Conservation (phyloP, 2,888 invertebrate genomes). For the Apamea crenata region DNA sequence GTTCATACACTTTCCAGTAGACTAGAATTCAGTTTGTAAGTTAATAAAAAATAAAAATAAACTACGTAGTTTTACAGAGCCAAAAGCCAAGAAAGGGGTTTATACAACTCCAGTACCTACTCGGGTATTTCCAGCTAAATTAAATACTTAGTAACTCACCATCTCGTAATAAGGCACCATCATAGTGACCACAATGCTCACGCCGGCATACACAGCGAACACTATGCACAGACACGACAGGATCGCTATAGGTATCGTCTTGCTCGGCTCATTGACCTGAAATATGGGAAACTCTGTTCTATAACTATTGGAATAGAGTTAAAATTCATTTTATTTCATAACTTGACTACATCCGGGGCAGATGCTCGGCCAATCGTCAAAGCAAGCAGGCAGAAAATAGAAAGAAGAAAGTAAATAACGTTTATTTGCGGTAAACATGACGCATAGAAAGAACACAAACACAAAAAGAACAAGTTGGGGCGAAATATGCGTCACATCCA, state of each 20-base stretch:
- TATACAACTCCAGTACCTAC: not conserved
- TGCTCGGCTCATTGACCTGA: constrained; percentile 93
- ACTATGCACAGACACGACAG: constrained; percentile 94
- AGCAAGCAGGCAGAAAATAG: not conserved
- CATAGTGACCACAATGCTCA: constrained; percentile 96
- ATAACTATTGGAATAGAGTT: not conserved
- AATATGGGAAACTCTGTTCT: constrained; percentile 46
- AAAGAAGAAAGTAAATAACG: too few species aligned
- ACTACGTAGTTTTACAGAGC: not conserved
- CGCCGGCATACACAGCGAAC: constrained; percentile 95
- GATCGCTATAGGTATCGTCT: constrained; percentile 96
- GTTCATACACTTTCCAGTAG: too few species aligned
- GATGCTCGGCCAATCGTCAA: not conserved
- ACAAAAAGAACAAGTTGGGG: too few species aligned
- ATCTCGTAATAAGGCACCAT: constrained; percentile 96
- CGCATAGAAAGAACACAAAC: too few species aligned
- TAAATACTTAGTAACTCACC: constrained; percentile 70
- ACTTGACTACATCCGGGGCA: not conserved
- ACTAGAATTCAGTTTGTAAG: too few species aligned
- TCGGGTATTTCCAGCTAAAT: too few species aligned
- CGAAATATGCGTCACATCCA: too few species aligned
- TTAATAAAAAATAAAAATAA: not conserved
- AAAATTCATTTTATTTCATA: not conserved
- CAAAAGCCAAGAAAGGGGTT: not conserved
- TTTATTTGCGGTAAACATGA: too few species aligned